A percentile compares a stretch with the other conserved stretches of the same genome.
Evolutionary conservation across 2,113 vertebrate species (phyloP).

Genomic region (Notiomystis cincta): DNA sequence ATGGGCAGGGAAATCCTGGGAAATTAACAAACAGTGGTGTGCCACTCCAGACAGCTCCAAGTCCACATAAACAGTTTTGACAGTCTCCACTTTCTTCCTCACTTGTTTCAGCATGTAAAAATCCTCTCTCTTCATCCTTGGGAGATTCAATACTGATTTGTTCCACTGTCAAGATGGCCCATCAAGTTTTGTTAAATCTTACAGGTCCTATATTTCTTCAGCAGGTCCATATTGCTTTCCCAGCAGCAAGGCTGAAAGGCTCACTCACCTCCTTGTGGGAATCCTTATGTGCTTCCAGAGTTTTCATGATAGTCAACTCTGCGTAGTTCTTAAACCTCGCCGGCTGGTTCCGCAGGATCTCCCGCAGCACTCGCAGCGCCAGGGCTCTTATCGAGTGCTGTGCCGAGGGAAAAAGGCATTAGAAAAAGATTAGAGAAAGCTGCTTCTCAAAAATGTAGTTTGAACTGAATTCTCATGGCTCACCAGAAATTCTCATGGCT

Average conservation of each 20-base stretch:
- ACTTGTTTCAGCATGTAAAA: not conserved
- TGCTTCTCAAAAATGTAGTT: not conserved
- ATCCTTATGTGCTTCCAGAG: constrained; percentile 97
- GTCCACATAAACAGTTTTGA: not conserved
- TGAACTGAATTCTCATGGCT: not conserved
- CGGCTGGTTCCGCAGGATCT: constrained; percentile 96
- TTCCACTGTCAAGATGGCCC: not conserved
- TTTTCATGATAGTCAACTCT: constrained; percentile 98
- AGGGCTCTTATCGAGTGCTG: constrained; percentile 94
- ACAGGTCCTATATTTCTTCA: not conserved
- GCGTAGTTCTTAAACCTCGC: constrained; percentile 97
- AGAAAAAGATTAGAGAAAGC: not conserved
- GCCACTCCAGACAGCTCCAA: not conserved
- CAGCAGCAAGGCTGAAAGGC: not conserved
- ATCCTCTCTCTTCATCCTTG: not conserved
- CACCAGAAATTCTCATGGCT: not conserved
- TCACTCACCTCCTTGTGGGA: constrained; percentile 93
- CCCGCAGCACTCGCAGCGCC: constrained; percentile 90
- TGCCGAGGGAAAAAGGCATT: not conserved
- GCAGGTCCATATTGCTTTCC: not conserved
- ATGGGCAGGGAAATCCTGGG: not conserved
- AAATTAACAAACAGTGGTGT: not conserved
- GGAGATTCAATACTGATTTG: not conserved
- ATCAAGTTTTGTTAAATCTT: not conserved
- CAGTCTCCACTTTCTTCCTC: not conserved